These are phyloP conservation scores for Eupithecia subumbrata DNA, from an alignment of 2,888 invertebrate species.

Conservation along the genomic window DNA sequence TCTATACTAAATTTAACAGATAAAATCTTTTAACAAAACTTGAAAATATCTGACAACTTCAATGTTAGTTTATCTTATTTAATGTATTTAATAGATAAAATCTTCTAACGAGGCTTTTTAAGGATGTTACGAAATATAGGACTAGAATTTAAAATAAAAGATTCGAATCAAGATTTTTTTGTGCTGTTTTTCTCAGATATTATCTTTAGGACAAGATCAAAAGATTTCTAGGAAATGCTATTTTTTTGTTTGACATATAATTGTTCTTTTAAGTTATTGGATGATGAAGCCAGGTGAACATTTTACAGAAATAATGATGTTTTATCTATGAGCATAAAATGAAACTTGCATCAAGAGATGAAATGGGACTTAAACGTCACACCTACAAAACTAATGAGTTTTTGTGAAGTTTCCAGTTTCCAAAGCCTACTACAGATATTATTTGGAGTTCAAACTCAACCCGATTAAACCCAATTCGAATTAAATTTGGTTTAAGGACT, in stretches of 20 bases:
- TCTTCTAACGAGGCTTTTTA: too few species aligned
- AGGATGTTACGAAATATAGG: too few species aligned
- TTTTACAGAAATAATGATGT: background rate
- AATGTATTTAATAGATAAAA: too few species aligned
- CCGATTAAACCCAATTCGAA: constrained; percentile 35
- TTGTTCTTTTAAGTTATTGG: background rate
- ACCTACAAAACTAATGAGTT: background rate
- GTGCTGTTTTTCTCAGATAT: background rate
- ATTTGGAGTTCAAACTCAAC: background rate
- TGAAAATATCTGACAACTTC: constrained; percentile 23
- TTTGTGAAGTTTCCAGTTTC: background rate
- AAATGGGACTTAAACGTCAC: background rate
- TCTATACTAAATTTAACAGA: constrained; percentile 50
- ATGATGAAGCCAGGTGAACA: background rate
- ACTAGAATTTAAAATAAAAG: background rate
- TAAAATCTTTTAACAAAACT: constrained; percentile 52
- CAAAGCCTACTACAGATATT: background rate
- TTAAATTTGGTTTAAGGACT: constrained; percentile 44
- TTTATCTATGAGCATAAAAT: background rate
- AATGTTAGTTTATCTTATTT: constrained; percentile 16
- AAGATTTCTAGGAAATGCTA: background rate
- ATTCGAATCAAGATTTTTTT: background rate
- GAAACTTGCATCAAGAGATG: background rate
- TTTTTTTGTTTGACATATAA: background rate
- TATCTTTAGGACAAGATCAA: background rate